Evolutionary conservation across 2,888 invertebrate species (phyloP), one percentile per base, ranked within the genome.

Genomic region (Latrodectus elegans): DNA sequence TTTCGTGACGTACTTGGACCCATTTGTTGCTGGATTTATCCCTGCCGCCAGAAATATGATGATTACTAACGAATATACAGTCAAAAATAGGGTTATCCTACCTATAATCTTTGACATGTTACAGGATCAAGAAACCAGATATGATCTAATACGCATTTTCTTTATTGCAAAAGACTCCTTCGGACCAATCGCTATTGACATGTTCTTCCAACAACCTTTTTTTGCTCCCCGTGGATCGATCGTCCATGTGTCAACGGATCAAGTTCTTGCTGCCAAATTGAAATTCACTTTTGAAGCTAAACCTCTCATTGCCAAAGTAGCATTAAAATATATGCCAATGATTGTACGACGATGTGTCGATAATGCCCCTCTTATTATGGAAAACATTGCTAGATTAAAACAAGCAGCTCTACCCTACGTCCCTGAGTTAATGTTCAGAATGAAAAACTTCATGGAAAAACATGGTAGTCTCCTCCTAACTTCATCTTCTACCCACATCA

Each of bases 91-190:
- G 17, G 15, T 84, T 4, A 15, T 84, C 15, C 11, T 84, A 0
- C 84, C 84, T 0, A 60, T 72, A 8, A 4, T 84, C 38, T 67
- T 64, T 53, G 84, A 84, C 26, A 84, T 84, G 77, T 9, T 78
- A 1, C 52, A 65, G 10, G 67, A 84, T 11, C 72, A 72, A 2
- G 77, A 77, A 22, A 72, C 84, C 8, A 52, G 64, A n/a, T 65
- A 38, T 22, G 72, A 84, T 49, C 49, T 77, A 8, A 15, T 52
- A 51, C 60, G 51, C 6, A 14, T 78, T 12, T 78, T 77, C 72
- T 65, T 70, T 51, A 77, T 72, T 3, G 26, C 67, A 4, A 72
- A 84, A 11, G 26, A 76, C 4, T 71, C 72, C 8, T 64, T 72
- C 22, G 15, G 71, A 1, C 77, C 84, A 4, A n/a, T 84, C n/a